Evolutionary conservation across 2,888 invertebrate species (phyloP).

Genomic region (Leistus spinibarbis): DNA sequence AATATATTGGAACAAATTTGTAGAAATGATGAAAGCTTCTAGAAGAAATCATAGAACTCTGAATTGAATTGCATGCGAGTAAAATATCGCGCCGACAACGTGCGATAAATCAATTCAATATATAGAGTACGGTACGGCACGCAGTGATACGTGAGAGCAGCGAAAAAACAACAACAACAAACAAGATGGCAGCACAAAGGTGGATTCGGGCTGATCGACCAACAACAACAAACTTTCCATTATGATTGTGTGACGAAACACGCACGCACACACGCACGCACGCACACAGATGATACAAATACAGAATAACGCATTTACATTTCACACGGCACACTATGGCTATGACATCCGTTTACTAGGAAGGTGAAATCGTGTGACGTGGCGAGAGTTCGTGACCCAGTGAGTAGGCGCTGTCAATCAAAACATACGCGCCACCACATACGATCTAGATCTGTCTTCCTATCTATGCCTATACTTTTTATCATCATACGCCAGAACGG

Average conservation of each 20-base stretch:
- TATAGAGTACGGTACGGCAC: not conserved
- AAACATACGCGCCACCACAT: not conserved
- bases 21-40: no score
- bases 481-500: not conserved
- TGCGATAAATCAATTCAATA: not conserved
- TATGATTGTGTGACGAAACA: not conserved
- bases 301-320: slow-evolving; percentile 38
- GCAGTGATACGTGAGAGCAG: not conserved
- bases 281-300: slow-evolving; percentile 32
- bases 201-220: slow-evolving; percentile 5
- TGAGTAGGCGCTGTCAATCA: slow-evolving; percentile 27
- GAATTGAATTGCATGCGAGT: not conserved
- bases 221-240: not conserved
- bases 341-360: not conserved
- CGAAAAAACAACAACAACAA: not conserved
- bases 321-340: slow-evolving; percentile 26
- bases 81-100: not conserved
- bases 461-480: slow-evolving; percentile 1
- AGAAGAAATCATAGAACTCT: not conserved
- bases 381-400: slow-evolving; percentile 15
- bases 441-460: slow-evolving; percentile 23
- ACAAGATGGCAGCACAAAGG: not conserved
- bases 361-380: slow-evolving; percentile 32
- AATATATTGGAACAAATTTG: no score
- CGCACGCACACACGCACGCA: not conserved